A percentile compares a stretch with the other conserved stretches of the same genome.
These are phyloP conservation scores for Macrotrachela quadricornifera DNA, from an alignment of 1,140 invertebrate genomes.

Conservation along the genomic window DNA sequence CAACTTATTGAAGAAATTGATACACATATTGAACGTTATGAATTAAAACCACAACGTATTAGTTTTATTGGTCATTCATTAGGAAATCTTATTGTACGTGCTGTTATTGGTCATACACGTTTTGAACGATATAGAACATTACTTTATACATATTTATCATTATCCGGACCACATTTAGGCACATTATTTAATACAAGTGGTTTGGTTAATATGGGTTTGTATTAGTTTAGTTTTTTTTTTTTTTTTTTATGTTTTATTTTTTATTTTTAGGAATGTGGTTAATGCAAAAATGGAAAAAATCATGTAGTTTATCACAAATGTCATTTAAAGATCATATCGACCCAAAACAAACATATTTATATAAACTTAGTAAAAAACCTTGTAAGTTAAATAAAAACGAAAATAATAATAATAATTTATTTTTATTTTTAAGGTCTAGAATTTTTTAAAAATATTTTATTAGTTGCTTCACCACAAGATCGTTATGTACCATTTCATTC, in stretches of 20 bases:
- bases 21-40: conserved; percentile 35
- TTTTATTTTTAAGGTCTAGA: conserved; percentile 24
- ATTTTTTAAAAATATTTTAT: conserved; percentile 61
- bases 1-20: conserved; percentile 69
- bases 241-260: neutral
- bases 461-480: conserved; percentile 80
- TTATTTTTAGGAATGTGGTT: conserved; percentile 71
- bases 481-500: conserved; percentile 81
- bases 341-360: conserved; percentile 64
- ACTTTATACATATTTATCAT: conserved; percentile 73
- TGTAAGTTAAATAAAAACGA: conserved; percentile 13
- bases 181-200: conserved; percentile 82
- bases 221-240: neutral
- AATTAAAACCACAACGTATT: neutral
- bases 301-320: conserved; percentile 66
- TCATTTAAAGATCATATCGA: conserved; percentile 66
- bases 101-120: conserved; percentile 60
- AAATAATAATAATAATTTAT: conserved; percentile 42
- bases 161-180: conserved; percentile 80
- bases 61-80: conserved; percentile 89
- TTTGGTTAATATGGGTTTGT: conserved; percentile 77
- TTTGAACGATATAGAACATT: conserved; percentile 59
- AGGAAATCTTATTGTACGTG: conserved; percentile 78
- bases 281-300: conserved; percentile 96
- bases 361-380: conserved; percentile 33